phyloP scores from a whole-genome alignment of 2,888 invertebrate species.

The Petrolisthes cinctipes region DNA sequence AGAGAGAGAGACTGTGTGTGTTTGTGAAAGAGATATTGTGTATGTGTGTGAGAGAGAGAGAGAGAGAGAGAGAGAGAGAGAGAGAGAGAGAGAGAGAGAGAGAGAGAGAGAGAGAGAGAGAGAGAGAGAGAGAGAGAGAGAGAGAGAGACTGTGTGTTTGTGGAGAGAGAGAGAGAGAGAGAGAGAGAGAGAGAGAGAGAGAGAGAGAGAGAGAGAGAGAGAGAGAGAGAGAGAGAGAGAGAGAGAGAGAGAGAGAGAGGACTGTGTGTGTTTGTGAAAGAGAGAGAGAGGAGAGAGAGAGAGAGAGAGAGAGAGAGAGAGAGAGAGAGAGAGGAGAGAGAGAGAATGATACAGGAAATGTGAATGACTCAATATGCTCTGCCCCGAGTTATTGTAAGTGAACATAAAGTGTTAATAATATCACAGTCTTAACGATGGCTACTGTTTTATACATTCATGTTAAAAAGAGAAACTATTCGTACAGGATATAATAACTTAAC shows the following conservation, averaged over 20 bases:
- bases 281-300: not conserved
- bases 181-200: not conserved
- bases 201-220: not conserved
- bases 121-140: conserved; percentile 1
- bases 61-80: not conserved
- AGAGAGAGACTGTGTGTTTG: not conserved
- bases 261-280: not conserved
- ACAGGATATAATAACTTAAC: no score
- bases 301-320: not conserved
- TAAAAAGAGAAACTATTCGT: no score
- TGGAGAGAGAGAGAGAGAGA: not conserved
- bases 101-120: conserved; percentile 1
- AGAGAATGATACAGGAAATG: not conserved
- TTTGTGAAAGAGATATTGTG: not conserved
- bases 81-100: not conserved
- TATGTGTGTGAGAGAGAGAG: not conserved
- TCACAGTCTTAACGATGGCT: no score
- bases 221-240: not conserved
- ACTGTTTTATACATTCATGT: no score
- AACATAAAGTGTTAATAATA: no score
- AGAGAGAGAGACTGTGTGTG: not conserved
- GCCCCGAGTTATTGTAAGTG: no score
- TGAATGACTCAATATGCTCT: no score
- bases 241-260: not conserved
- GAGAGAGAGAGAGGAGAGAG: not conserved